phyloP scores from a whole-genome alignment of 2,797 vertebrate species.

The Pempheris klunzingeri region DNA sequence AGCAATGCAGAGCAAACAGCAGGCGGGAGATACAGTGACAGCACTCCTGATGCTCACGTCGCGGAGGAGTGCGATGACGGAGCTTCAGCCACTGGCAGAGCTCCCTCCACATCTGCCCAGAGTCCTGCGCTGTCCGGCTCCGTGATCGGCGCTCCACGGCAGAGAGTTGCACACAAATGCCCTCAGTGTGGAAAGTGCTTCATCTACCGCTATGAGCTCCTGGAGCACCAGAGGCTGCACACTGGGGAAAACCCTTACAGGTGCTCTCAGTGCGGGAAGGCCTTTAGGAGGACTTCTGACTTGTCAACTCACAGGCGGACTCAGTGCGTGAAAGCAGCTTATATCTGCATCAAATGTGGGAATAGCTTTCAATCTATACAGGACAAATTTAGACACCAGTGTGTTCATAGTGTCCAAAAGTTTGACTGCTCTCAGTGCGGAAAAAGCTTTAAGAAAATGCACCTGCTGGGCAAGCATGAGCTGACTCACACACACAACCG shows the following conservation, averaged over 20 bases:
- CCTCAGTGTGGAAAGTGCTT: constrained; percentile 66
- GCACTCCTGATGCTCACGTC: neutral
- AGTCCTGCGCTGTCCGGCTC: constrained; percentile 7
- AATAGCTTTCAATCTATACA: constrained; percentile 58
- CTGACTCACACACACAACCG: constrained; percentile 53
- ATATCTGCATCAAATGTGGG: constrained; percentile 71
- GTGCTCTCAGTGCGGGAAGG: constrained; percentile 74
- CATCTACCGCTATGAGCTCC: constrained; percentile 68
- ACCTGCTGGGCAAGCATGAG: constrained; percentile 60
- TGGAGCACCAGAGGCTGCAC: constrained; percentile 71
- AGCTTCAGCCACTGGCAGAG: neutral
- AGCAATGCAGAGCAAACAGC: neutral
- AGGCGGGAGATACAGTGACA: neutral
- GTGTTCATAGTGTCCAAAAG: constrained; percentile 36
- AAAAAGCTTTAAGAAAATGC: constrained; percentile 64
- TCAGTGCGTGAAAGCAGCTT: constrained; percentile 67
- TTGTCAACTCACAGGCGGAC: constrained; percentile 68
- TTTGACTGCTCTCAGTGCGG: constrained; percentile 68
- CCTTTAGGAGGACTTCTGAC: constrained; percentile 67
- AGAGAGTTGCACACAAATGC: constrained; percentile 71
- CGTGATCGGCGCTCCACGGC: neutral
- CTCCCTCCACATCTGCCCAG: constrained; percentile 37
- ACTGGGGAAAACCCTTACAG: constrained; percentile 74
- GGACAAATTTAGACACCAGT: constrained; percentile 63
- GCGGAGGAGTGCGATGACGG: constrained; percentile 3